These are phyloP conservation scores for Eptesicus fuscus DNA, from an alignment of 2,113 vertebrate genomes.

Conservation along the genomic window DNA sequence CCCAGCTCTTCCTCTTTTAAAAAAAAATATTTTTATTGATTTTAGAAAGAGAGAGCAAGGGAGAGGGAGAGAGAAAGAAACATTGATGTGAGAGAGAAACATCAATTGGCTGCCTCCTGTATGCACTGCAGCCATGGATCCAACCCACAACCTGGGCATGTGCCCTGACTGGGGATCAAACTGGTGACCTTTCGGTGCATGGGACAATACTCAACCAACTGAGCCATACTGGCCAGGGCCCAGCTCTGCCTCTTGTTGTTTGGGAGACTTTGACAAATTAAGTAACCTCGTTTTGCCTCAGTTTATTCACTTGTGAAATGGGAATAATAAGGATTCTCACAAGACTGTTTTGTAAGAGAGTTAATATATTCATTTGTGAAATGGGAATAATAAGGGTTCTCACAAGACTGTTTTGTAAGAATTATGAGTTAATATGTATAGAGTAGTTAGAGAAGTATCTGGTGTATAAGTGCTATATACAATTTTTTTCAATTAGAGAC, in stretches of 20 bases:
- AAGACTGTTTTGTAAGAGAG: neutral
- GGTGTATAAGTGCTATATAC: neutral
- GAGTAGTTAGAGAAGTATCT: neutral
- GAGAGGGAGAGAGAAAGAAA: neutral
- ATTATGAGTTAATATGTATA: neutral
- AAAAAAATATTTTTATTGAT: neutral
- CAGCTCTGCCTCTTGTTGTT: neutral
- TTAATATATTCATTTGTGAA: slow-evolving; percentile 9
- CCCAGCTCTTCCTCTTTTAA: neutral
- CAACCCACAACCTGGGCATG: neutral
- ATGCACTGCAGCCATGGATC: neutral
- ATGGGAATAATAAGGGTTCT: slow-evolving; percentile 12
- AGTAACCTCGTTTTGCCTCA: neutral
- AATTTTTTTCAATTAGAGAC: slow-evolving; percentile 32
- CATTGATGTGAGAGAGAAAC: neutral
- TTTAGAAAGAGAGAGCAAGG: neutral
- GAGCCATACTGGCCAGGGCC: neutral
- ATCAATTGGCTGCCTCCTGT: neutral
- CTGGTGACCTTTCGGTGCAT: neutral
- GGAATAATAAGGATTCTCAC: neutral
- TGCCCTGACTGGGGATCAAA: neutral
- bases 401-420: neutral
- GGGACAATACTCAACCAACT: neutral
- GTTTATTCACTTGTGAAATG: slow-evolving; percentile 39
- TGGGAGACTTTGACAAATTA: neutral